Conservation (phyloP, 2,797 vertebrate genomes). For the Selene dorsalis region DNA sequence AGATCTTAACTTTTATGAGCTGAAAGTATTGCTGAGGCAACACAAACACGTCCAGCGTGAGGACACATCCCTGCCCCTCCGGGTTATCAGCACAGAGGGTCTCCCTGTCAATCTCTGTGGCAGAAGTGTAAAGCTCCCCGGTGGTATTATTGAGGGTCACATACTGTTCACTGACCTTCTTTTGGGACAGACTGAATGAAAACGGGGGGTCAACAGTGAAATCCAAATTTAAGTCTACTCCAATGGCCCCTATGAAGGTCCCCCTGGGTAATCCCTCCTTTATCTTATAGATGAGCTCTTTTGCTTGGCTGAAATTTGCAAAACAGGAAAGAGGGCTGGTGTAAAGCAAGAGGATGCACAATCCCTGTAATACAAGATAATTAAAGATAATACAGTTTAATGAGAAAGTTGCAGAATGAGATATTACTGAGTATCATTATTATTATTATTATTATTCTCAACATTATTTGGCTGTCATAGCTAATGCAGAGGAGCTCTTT, state of each 20-base stretch:
- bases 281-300: constrained; percentile 95
- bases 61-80: constrained; percentile 83
- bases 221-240: constrained; percentile 90
- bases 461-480: not conserved
- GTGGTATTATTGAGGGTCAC: constrained; percentile 92
- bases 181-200: constrained; percentile 91
- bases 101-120: constrained; percentile 92
- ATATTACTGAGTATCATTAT: not conserved
- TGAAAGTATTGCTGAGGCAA: constrained; percentile 97
- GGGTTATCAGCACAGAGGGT: constrained; percentile 87
- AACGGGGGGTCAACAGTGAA: constrained; percentile 84
- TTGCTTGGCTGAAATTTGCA: constrained; percentile 93
- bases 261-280: constrained; percentile 94
- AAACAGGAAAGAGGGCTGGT: constrained; percentile 91
- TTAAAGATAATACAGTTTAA: constrained; percentile 46
- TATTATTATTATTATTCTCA: not conserved
- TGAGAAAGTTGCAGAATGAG: constrained; percentile 8
- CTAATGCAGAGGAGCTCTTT: constrained; percentile 27
- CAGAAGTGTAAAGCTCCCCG: constrained; percentile 92
- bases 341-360: constrained; percentile 89
- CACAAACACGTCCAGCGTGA: constrained; percentile 94
- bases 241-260: constrained; percentile 92
- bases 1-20: constrained; percentile 95
- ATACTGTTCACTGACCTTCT: constrained; percentile 88
- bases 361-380: constrained; percentile 79